Evolutionary conservation across 2,888 invertebrate species (phyloP), one percentile per base, ranked within the genome.

Genomic region (Aethes cnicana): DNA sequence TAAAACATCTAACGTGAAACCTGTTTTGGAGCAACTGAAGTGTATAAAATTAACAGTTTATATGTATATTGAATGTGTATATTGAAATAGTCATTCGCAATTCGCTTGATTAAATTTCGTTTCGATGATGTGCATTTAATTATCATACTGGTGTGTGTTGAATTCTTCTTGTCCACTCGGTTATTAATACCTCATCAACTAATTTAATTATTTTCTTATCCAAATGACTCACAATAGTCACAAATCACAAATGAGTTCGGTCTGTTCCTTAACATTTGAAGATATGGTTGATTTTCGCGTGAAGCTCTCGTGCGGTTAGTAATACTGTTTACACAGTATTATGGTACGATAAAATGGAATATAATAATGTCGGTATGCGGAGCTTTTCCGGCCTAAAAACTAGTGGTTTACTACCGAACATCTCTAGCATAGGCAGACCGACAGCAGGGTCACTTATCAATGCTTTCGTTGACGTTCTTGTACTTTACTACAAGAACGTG

Each of bases 341-440:
- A 69, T 69, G 54, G 63, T 63, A 59, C 58, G 56, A 57, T 64
- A 63, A 65, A 66, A 60, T 61, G 57, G 58, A 61, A 62, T 63
- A 66, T 63, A 63, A 63, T 72, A 66, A 59, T 54, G 59, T 59
- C 54, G 74, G 77, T 64, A 81, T 77, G 72, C 62, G 33, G 52
- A 61, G 61, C 57, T 71, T 72, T 77, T 78, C 81, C 79, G 78
- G 72, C 55, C 64, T 48, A 66, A 72, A 57, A 56, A 58, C 57
- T 66, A 61, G 32, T 17, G 14, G 32, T 23, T 44, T 39, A 20
- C 35, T 43, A 36, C 25, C 21, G 4, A 2, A 21, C 18, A 4
- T n/a, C 21, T 20, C 16, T 41, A 32, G 39, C 17, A 36, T 36
- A 23, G 17, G 18, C 28, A 16, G 17, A 14, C 12, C 2, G 17